Evolutionary conservation across 2,797 vertebrate genomes (phyloP).

Genomic region (Platalea minor): DNA sequence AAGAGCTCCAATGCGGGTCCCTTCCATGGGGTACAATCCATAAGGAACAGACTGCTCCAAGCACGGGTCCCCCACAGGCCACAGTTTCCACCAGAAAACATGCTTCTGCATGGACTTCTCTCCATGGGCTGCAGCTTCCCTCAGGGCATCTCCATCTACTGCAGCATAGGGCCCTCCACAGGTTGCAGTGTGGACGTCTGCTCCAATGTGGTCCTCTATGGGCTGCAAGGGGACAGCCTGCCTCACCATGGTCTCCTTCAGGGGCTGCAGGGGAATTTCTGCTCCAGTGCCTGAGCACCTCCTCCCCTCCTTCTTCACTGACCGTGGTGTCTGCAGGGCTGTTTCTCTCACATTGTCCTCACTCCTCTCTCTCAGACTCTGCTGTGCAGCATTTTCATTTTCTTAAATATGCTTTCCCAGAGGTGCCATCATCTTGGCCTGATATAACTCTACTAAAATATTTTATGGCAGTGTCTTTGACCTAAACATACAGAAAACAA

Average conservation of each 20-base stretch:
- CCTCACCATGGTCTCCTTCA: no score
- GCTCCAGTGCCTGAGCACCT: fast-evolving
- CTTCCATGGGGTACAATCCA: background rate
- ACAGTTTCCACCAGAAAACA: background rate
- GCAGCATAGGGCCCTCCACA: background rate
- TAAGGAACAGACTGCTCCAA: background rate
- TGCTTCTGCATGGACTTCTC: background rate
- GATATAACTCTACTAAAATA: background rate
- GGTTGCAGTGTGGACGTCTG: background rate
- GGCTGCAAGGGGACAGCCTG: no score
- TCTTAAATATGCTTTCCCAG: background rate
- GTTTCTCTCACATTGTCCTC: background rate
- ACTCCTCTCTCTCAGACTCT: background rate
- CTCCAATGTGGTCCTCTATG: background rate
- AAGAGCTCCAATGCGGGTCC: background rate
- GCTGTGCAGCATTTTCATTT: background rate
- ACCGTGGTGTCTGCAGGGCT: background rate
- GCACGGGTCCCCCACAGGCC: background rate
- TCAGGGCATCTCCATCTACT: background rate
- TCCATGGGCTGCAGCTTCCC: background rate
- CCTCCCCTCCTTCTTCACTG: background rate
- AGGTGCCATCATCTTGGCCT: background rate
- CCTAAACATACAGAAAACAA: background rate
- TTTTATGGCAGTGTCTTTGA: background rate
- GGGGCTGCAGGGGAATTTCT: background rate